Percentiles rank a stretch among this genome's conserved stretches.
These are phyloP conservation scores for Mustela nigripes DNA, from an alignment of 2,113 vertebrate genomes.

Conservation along the genomic window DNA sequence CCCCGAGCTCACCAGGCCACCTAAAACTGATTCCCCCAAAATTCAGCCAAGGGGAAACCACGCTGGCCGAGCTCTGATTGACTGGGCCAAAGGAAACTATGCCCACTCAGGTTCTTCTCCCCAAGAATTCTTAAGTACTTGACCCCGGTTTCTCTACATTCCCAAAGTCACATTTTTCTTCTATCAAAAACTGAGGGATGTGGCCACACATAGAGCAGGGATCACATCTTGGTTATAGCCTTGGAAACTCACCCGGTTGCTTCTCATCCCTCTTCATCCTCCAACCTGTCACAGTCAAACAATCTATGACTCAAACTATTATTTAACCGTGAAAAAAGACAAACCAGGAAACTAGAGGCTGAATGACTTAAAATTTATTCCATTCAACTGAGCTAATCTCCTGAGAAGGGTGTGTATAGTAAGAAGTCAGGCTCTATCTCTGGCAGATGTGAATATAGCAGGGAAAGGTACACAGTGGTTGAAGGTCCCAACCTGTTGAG, in stretches of 20 bases:
- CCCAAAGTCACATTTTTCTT: constrained; percentile 28
- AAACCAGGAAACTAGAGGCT: constrained; percentile 72
- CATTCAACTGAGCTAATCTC: constrained; percentile 76
- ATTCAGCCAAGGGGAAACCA: neutral
- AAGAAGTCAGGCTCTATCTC: constrained; percentile 47
- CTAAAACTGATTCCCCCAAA: neutral
- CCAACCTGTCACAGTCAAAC: neutral
- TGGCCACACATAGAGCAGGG: neutral
- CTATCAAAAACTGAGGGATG: neutral
- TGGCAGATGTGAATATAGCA: neutral
- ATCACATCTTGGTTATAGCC: neutral
- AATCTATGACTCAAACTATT: constrained; percentile 71
- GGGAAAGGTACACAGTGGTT: neutral
- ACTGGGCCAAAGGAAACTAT: neutral
- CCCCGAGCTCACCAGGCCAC: neutral
- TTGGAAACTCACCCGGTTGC: neutral
- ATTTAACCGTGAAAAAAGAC: constrained; percentile 70
- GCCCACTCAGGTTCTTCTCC: neutral
- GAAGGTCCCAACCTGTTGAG: constrained; percentile 62
- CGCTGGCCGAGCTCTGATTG: neutral
- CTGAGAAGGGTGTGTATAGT: constrained; percentile 61
- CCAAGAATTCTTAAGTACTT: constrained; percentile 12
- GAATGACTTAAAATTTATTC: constrained; percentile 68
- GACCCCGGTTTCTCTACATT: neutral
- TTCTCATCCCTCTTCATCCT: constrained; percentile 44